These are phyloP conservation scores for Delphinapterus leucas DNA, from an alignment of 2,113 vertebrate species.

Conservation along the genomic window DNA sequence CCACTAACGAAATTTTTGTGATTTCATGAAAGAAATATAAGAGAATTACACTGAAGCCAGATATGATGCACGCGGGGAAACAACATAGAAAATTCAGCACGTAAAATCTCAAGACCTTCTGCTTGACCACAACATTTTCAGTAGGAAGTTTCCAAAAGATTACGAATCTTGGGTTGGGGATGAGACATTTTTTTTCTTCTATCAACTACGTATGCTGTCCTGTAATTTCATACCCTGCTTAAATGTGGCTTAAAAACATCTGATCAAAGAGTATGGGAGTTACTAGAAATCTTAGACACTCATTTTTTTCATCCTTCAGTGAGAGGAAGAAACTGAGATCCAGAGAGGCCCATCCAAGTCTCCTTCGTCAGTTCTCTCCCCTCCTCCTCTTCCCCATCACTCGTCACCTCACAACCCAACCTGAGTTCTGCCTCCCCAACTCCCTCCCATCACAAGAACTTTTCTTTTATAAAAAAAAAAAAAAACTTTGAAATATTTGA, in stretches of 20 bases:
- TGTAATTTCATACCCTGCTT: conserved; percentile 25
- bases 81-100: neutral
- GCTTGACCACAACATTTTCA: conserved; percentile 17
- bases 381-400: neutral
- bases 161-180: neutral
- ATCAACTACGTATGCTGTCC: neutral
- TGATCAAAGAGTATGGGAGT: neutral
- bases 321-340: neutral
- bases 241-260: conserved; percentile 1
- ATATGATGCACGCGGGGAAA: neutral
- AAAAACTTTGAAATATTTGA: neutral
- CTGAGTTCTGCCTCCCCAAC: neutral
- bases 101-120: neutral
- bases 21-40: conserved; percentile 15
- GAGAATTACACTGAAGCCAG: conserved; percentile 26
- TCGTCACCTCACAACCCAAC: neutral
- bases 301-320: neutral
- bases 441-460: neutral
- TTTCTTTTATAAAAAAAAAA: neutral
- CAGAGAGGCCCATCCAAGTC: neutral
- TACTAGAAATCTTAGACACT: neutral
- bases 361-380: neutral
- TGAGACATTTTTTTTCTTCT: conserved; percentile 7
- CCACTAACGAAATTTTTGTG: conserved; percentile 48
- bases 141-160: conserved; percentile 19